Evolutionary conservation across 2,113 vertebrate species (phyloP), one percentile per base, ranked within the genome.

Genomic region (Campylorhamphus procurvoides): DNA sequence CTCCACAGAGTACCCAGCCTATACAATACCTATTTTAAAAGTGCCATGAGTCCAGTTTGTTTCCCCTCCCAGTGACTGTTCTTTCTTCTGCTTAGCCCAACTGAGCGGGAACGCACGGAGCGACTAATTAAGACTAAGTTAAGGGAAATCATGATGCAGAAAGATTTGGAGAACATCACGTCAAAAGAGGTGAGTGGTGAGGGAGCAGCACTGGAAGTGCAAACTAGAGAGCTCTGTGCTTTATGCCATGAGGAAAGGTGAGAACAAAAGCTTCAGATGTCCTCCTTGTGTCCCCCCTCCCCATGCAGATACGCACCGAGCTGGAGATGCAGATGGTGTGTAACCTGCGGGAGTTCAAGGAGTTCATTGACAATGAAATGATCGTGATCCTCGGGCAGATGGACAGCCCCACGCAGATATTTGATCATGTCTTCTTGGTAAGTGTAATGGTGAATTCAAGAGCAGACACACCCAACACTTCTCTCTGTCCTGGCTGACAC

Each of bases 341-440:
- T 72, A 99, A 99, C 97, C 97, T 99, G 95, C 97, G 99, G 69
- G 99, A 99, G 97, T 99, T 99, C 94, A 99, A 99, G 76, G 99
- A 99, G 93, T 99, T 99, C 97, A 99, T 99, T 58, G 99, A 99
- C 96, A 99, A 99, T 19, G 99, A 99, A 94, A 99, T 99, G 99
- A 99, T 99, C 15, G 98, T 99, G 94, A 99, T 99, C 97, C 98
- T 99, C 63, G 99, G 99, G 63, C 99, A 99, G 97, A 99, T 99
- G 99, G 99, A 99, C 97, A 99, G 99, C 92, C 99, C 99, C 89
- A 99, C 99, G 0, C 99, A 99, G 95, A 99, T 99, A 96, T 99
- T 99, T 83, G 99, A 99, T 79, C 99, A 99, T 5, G 99, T 99
- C 66, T 99, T 98, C 68, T 98, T 99, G 99, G 99, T 99, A 95